phyloP scores from a whole-genome alignment of 1,140 invertebrate genomes.

The Ectropis grisescens region DNA sequence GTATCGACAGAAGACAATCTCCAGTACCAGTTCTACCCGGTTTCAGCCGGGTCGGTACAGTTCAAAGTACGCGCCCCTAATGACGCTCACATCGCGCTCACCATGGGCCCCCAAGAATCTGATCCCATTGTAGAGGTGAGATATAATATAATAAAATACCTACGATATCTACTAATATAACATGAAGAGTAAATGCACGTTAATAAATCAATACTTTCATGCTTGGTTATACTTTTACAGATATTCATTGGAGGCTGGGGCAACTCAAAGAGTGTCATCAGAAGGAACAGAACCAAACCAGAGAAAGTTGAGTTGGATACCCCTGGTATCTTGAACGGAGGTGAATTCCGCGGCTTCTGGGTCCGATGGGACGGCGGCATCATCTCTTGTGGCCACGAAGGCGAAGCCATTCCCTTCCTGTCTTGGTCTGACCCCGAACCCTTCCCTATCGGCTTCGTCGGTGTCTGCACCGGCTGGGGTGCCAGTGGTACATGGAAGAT shows the following conservation, averaged over 20 bases:
- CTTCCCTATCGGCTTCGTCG: constrained; percentile 79
- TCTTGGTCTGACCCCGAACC: constrained; percentile 78
- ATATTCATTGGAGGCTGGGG: constrained; percentile 88
- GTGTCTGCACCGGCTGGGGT: constrained; percentile 89
- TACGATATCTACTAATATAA: too few relatives aligned
- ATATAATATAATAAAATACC: too few relatives aligned
- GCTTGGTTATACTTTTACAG: too few relatives aligned
- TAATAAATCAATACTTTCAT: too few relatives aligned
- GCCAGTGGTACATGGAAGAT: constrained; percentile 85
- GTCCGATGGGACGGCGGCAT: constrained; percentile 80
- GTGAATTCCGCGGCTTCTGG: constrained; percentile 87
- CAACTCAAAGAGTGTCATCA: constrained; percentile 86
- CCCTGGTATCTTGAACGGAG: constrained; percentile 75
- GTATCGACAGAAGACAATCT: constrained; percentile 83
- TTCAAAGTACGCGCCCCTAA: constrained; percentile 82
- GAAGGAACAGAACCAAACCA: constrained; percentile 82
- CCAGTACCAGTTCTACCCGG: constrained; percentile 84
- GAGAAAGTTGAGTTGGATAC: constrained; percentile 82
- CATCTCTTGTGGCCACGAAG: constrained; percentile 77
- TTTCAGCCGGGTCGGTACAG: constrained; percentile 74
- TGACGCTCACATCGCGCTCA: constrained; percentile 86
- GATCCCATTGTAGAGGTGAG: constrained; percentile 84
- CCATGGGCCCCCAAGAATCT: constrained; percentile 73
- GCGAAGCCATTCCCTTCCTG: constrained; percentile 79
- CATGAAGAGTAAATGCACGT: too few relatives aligned